Percentiles rank a stretch among this genome's conserved stretches.
phyloP scores from a whole-genome alignment of 2,888 invertebrate species.

The Ametastegia equiseti region DNA sequence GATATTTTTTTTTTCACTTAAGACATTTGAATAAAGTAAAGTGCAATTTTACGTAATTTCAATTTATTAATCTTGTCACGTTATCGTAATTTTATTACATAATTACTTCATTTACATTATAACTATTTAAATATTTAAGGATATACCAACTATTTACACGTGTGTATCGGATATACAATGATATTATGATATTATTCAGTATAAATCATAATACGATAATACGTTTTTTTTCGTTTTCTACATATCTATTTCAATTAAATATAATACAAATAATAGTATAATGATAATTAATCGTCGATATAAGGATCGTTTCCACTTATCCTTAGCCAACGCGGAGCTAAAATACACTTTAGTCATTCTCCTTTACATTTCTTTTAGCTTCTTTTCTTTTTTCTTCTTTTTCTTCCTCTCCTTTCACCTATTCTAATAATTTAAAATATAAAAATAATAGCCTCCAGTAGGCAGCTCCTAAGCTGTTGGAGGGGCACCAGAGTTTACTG shows the following conservation, averaged over 20 bases:
- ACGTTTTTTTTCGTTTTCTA: constrained; percentile 51
- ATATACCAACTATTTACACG: constrained; percentile 49
- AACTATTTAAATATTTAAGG: constrained; percentile 68
- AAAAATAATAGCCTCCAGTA: constrained; percentile 74
- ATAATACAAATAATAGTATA: constrained; percentile 43
- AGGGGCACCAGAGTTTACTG: constrained; percentile 57
- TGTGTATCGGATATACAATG: constrained; percentile 47
- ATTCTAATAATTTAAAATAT: constrained; percentile 60
- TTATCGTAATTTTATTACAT: constrained; percentile 70
- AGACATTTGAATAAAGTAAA: too few species aligned
- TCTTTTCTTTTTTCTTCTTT: not conserved
- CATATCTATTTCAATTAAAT: constrained; percentile 54
- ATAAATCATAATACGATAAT: constrained; percentile 59
- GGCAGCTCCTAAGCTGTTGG: constrained; percentile 55
- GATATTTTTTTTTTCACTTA: too few species aligned
- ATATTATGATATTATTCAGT: constrained; percentile 34
- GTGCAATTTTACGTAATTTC: constrained; percentile 62
- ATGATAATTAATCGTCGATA: not conserved
- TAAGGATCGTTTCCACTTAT: constrained; percentile 10
- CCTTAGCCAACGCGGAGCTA: not conserved
- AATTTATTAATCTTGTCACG: constrained; percentile 71
- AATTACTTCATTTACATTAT: constrained; percentile 65
- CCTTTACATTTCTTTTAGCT: constrained; percentile 11
- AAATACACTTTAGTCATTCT: too few species aligned
- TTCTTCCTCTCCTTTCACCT: constrained; percentile 4